Evolutionary conservation across 2,797 vertebrate species (phyloP).

Genomic region (Nannoperca australis): DNA sequence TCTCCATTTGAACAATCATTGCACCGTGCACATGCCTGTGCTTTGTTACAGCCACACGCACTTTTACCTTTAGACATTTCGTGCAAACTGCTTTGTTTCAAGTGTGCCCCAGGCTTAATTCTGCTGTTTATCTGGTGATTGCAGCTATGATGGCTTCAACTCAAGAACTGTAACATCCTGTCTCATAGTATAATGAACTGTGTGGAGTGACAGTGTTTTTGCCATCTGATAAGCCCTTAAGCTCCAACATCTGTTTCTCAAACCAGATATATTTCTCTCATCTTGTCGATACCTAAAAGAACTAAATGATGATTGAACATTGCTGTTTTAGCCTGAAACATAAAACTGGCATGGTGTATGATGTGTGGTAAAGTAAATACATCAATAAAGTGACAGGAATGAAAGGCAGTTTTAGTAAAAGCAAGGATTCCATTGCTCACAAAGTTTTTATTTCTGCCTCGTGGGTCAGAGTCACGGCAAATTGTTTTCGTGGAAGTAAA

Average conservation of each 20-base stretch:
- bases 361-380: too few relatives aligned
- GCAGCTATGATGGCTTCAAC: too few relatives aligned
- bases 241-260: too few relatives aligned
- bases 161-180: background rate
- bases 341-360: too few relatives aligned
- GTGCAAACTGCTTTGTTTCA: background rate
- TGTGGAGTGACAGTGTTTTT: too few relatives aligned
- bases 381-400: background rate
- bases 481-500: background rate
- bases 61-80: background rate
- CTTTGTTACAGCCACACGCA: background rate
- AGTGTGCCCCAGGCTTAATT: background rate
- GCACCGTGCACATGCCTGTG: too few relatives aligned
- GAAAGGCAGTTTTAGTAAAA: background rate
- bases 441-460: background rate
- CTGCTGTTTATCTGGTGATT: background rate
- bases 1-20: too few relatives aligned
- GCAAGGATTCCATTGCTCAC: background rate
- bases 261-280: background rate
- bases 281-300: background rate
- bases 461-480: background rate
- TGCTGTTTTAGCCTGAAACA: background rate
- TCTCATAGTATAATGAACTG: background rate
- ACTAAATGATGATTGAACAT: too few relatives aligned
- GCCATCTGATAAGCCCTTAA: too few relatives aligned